phyloP scores from a whole-genome alignment of 2,888 invertebrate genomes.

The Diarsia brunnea region DNA sequence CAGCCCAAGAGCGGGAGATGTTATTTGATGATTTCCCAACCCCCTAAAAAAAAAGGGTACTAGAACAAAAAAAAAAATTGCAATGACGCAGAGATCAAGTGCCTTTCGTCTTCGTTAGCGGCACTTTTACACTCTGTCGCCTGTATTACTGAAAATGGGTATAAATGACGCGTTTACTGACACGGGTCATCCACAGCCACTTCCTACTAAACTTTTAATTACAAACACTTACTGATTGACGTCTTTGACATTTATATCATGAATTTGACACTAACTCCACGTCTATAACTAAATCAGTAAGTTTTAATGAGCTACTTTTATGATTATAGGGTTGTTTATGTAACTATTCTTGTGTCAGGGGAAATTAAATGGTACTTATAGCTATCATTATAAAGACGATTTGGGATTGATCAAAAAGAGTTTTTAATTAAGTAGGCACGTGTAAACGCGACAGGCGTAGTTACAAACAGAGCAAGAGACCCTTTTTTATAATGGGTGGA shows the following conservation, averaged over 20 bases:
- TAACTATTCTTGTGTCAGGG: not conserved
- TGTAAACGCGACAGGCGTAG: not conserved
- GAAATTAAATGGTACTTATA: not conserved
- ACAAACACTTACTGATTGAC: not conserved
- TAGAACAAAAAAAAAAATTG: no score
- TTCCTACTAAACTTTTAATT: no score
- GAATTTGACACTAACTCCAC: not conserved
- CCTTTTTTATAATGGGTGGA: no score
- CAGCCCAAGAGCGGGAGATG: no score
- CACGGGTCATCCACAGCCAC: not conserved
- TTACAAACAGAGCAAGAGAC: not conserved
- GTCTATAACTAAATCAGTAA: not conserved
- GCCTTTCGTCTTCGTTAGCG: no score
- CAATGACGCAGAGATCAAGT: no score
- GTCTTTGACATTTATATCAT: constrained; percentile 5
- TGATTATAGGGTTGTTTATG: not conserved
- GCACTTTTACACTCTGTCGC: not conserved
- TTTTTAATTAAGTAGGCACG: not conserved
- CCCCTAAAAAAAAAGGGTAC: no score
- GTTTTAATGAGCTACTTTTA: constrained; percentile 12
- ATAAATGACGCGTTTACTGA: not conserved
- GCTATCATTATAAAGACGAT: not conserved
- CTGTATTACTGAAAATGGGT: not conserved
- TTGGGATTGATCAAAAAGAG: not conserved
- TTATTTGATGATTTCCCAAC: no score